Conservation (phyloP, 2,888 invertebrate genomes). For the Orchesella flavescens region DNA sequence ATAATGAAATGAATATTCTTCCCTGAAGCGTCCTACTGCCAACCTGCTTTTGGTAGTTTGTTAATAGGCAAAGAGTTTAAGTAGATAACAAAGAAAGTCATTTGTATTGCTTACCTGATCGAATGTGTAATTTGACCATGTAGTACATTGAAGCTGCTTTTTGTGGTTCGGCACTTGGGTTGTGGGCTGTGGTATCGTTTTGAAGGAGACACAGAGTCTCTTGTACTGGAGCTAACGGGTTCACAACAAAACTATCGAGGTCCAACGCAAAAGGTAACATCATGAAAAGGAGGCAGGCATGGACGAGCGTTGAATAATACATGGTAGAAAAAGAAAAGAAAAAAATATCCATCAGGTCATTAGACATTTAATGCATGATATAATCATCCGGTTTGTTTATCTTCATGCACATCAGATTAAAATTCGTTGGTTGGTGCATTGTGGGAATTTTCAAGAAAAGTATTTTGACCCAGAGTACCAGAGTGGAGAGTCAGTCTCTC, state of each 20-base stretch:
- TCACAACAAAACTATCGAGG: conserved; percentile 86
- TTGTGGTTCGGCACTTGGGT: conserved; percentile 87
- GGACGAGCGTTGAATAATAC: neutral
- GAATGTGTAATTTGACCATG: conserved; percentile 92
- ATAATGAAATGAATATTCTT: conserved; percentile 1
- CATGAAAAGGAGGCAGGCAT: neutral
- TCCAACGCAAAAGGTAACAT: neutral
- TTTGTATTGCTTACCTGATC: conserved; percentile 79
- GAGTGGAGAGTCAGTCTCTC: too few relatives aligned
- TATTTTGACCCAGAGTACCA: neutral
- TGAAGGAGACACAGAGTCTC: conserved; percentile 92
- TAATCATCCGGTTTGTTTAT: neutral
- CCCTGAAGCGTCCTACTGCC: conserved; percentile 22
- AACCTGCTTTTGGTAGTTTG: conserved; percentile 6
- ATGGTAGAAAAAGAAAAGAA: neutral
- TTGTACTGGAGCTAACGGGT: conserved; percentile 92
- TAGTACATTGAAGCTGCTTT: conserved; percentile 93
- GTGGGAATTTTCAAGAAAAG: neutral
- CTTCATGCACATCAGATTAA: neutral
- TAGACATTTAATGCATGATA: conserved; percentile 13
- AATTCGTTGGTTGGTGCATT: neutral
- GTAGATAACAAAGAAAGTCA: neutral
- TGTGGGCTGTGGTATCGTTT: conserved; percentile 92
- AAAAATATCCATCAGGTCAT: conserved; percentile 11
- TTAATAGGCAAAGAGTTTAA: neutral